Evolutionary conservation across 2,113 vertebrate genomes (phyloP).

Genomic region (Phaethon lepturus): DNA sequence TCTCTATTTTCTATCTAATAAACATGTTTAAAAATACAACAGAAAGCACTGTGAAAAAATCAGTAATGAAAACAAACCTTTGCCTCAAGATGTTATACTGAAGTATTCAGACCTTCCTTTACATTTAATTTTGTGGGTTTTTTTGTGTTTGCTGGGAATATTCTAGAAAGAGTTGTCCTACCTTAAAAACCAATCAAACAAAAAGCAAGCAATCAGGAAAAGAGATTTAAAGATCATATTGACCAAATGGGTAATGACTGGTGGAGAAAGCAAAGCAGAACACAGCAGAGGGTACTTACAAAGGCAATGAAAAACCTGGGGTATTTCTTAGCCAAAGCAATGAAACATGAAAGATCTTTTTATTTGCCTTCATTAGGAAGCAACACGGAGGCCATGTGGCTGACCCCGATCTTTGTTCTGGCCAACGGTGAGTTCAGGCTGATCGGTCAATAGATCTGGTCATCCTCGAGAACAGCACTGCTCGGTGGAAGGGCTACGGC

Average conservation of each 20-base stretch:
- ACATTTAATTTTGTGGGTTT: neutral
- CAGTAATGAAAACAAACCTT: neutral
- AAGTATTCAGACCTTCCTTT: neutral
- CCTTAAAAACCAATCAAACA: neutral
- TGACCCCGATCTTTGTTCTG: neutral
- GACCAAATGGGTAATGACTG: neutral
- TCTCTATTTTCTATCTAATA: neutral
- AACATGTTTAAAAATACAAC: neutral
- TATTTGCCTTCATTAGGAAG: neutral
- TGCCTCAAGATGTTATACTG: neutral
- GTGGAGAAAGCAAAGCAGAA: neutral
- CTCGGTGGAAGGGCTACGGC: neutral
- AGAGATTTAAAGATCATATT: neutral
- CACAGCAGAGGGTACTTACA: neutral
- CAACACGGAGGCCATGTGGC: neutral
- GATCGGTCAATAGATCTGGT: neutral
- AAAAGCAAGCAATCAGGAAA: neutral
- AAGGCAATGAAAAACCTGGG: neutral
- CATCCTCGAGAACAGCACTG: conserved; percentile 34
- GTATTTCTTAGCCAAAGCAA: neutral
- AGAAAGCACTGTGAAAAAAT: conserved; percentile 7
- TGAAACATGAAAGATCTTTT: neutral
- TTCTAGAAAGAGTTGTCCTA: neutral
- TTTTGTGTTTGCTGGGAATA: neutral
- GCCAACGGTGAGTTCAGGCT: neutral